Percentiles rank a stretch among this genome's conserved stretches.
Evolutionary conservation across 2,797 vertebrate species (phyloP).

Genomic region (Masticophis lateralis): DNA sequence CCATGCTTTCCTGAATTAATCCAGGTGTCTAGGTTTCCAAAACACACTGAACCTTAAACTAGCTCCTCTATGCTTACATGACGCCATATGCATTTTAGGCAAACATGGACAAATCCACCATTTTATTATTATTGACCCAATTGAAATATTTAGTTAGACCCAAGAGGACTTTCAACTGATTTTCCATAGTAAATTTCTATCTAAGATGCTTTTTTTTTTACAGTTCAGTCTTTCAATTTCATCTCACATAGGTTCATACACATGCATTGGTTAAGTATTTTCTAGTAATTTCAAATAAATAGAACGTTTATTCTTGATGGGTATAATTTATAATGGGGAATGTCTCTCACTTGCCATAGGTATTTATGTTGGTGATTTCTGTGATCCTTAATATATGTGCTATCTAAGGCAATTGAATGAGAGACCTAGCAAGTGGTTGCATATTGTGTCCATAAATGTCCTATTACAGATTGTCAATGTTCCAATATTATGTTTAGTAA

Average conservation of each 20-base stretch:
- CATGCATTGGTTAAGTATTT: background rate
- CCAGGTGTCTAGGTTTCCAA: background rate
- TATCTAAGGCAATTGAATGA: background rate
- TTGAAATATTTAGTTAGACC: background rate
- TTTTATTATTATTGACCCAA: background rate
- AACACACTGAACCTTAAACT: background rate
- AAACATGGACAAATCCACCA: background rate
- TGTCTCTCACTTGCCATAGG: background rate
- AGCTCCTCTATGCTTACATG: background rate
- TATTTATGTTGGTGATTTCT: background rate
- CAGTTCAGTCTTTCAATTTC: background rate
- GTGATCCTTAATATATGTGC: background rate
- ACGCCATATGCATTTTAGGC: background rate
- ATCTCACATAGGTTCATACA: background rate
- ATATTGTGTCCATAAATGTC: background rate
- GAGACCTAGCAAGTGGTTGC: background rate
- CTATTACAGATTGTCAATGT: background rate
- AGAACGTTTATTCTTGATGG: background rate
- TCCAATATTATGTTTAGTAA: background rate
- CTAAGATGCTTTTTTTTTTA: background rate
- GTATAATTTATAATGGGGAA: background rate
- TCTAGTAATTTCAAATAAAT: background rate
- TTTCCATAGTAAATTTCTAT: background rate
- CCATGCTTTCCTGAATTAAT: background rate
- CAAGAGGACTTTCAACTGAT: background rate